Evolutionary conservation across 2,113 vertebrate genomes (phyloP), one percentile per base, ranked within the genome.

Genomic region (Setophaga petechia): DNA sequence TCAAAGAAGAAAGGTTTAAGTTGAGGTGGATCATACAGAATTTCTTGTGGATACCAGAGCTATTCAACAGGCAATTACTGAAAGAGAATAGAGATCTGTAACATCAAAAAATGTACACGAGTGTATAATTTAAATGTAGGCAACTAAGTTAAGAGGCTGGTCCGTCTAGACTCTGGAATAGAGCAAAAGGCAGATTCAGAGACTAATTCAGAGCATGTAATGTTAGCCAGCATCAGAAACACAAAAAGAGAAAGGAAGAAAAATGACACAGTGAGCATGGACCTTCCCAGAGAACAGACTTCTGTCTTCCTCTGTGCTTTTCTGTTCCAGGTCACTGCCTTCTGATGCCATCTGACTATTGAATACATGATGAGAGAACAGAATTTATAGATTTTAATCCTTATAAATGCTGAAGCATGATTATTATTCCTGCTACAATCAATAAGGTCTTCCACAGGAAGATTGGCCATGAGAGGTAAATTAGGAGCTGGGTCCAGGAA

Each of bases 371-470:
- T 75, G 37, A 89, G 52, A 76, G n/a, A 95, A 69, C 5, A 76
- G 66, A 87, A 87, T 90, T 57, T 82, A 83, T 85, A 76, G 72
- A 49, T 44, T 87, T 87, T 75, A 89, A 85, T 95, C 67, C 62
- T 87, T 79, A 76, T 49, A 79, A 91, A 87, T 85, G 54, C 20
- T 91, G 82, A 91, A 83, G n/a, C 28, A 27, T 91, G 22, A 52
- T 85, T 95, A 52, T 79, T 88, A 83, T 87, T 76, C 71, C 46
- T 80, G 24, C 46, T 88, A 11, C 51, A 93, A 47, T 91, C 84
- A 67, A 68, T 82, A 81, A 12, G 12, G 21, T 87, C 55, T 84
- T 93, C 73, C 35, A 51, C 27, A 57, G 27, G 66, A 88, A 86
- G 43, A 47, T 0, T 52, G 63, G 47, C 58, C 54, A 43, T 37